A percentile compares a stretch with the other conserved stretches of the same genome.
These are phyloP conservation scores for Syritta pipiens DNA, from an alignment of 2,888 invertebrate genomes.

Conservation along the genomic window DNA sequence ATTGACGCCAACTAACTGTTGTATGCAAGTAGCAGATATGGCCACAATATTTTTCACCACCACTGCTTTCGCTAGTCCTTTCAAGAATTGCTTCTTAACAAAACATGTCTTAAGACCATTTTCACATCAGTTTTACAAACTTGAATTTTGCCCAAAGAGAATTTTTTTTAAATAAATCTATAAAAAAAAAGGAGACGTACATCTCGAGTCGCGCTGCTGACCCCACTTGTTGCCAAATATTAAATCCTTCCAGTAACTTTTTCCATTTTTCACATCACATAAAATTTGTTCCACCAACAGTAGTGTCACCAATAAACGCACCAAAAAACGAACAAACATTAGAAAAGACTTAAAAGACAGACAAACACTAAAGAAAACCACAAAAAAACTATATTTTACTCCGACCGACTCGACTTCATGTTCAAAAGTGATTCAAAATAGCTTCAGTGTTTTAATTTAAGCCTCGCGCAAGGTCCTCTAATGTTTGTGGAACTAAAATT, in stretches of 20 bases:
- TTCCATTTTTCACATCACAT: constrained; percentile 37
- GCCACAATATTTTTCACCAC: too few relatives aligned
- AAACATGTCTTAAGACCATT: too few relatives aligned
- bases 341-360: neutral
- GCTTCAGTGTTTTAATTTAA: constrained; percentile 35
- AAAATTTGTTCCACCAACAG: constrained; percentile 23
- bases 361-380: neutral
- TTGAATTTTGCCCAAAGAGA: too few relatives aligned
- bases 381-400: neutral
- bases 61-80: too few relatives aligned
- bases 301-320: constrained; percentile 13
- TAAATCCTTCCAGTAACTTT: constrained; percentile 76
- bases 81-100: too few relatives aligned
- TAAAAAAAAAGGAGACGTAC: constrained; percentile 42
- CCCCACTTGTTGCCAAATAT: constrained; percentile 76
- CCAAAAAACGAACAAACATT: constrained; percentile 36
- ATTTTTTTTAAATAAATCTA: too few relatives aligned
- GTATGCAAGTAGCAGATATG: too few relatives aligned
- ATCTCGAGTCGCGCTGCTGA: constrained; percentile 67
- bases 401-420: constrained; percentile 20
- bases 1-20: too few relatives aligned
- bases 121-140: too few relatives aligned
- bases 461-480: neutral
- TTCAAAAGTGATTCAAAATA: constrained; percentile 14
- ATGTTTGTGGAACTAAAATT: neutral